phyloP scores from a whole-genome alignment of 2,888 invertebrate species.

The Aleiodes testaceus region DNA sequence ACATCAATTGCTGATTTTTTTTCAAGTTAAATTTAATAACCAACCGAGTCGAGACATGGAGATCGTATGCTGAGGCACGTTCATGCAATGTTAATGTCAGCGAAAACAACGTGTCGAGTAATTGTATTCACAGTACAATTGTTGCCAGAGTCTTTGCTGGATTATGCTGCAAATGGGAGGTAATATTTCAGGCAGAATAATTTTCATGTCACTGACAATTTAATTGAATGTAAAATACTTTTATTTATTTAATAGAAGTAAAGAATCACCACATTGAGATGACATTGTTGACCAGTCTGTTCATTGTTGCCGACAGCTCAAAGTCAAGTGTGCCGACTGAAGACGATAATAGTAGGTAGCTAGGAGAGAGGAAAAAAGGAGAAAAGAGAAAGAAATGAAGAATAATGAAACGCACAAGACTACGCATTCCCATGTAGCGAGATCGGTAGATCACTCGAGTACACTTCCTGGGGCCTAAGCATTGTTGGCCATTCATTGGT shows the following conservation, averaged over 20 bases:
- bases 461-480: constrained; percentile 64
- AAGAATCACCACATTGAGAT: no score
- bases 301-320: constrained; percentile 60
- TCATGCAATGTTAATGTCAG: constrained; percentile 60
- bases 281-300: constrained; percentile 56
- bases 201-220: no score
- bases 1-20: constrained; percentile 33
- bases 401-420: constrained; percentile 44
- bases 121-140: constrained; percentile 67
- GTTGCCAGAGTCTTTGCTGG: constrained; percentile 42
- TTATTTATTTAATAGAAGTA: no score
- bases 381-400: constrained; percentile 45
- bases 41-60: constrained; percentile 63
- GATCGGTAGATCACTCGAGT: constrained; percentile 66
- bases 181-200: constrained; percentile 49
- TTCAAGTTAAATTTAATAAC: constrained; percentile 43
- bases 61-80: constrained; percentile 71
- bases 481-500: constrained; percentile 62
- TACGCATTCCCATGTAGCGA: constrained; percentile 47
- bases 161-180: constrained; percentile 57
- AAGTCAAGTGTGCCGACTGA: constrained; percentile 65
- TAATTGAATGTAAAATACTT: no score
- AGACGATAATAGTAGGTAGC: constrained; percentile 40
- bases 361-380: not conserved
- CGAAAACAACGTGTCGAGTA: constrained; percentile 59